Evolutionary conservation across 2,113 vertebrate species (phyloP).

Genomic region (Nycticorax nycticorax): DNA sequence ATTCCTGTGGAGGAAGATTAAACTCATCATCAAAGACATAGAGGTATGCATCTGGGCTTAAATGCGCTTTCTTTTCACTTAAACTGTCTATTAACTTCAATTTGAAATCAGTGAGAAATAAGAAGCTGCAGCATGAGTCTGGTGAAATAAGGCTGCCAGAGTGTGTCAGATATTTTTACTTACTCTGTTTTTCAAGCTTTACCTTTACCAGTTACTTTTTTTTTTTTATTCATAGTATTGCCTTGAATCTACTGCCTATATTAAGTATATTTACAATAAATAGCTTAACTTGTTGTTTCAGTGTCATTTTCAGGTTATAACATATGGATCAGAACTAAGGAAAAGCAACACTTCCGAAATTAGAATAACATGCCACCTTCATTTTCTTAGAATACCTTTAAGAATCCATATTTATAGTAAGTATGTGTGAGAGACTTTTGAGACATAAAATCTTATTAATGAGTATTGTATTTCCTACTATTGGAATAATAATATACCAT

Average conservation of each 20-base stretch:
- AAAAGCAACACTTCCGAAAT: not conserved
- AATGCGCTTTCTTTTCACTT: not conserved
- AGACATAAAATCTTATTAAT: not conserved
- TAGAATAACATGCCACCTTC: not conserved
- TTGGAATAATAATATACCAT: not conserved
- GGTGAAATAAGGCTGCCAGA: not conserved
- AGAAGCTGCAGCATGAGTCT: not conserved
- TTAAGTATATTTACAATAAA: not conserved
- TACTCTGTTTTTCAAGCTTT: not conserved
- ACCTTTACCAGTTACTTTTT: not conserved
- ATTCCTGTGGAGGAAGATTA: not conserved
- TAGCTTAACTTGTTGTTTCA: not conserved
- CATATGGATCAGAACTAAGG: not conserved
- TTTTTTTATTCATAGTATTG: not conserved
- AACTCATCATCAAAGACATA: not conserved
- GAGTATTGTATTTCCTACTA: not conserved
- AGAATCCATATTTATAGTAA: not conserved
- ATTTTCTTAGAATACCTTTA: not conserved
- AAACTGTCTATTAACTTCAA: not conserved
- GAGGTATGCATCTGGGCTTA: not conserved
- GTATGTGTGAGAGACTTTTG: not conserved
- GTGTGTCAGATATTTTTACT: not conserved
- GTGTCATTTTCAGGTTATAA: not conserved
- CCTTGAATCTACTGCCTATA: not conserved
- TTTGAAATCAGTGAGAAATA: not conserved